These are phyloP conservation scores for Thunnus thynnus DNA, from an alignment of 2,113 vertebrate genomes.

Conservation along the genomic window DNA sequence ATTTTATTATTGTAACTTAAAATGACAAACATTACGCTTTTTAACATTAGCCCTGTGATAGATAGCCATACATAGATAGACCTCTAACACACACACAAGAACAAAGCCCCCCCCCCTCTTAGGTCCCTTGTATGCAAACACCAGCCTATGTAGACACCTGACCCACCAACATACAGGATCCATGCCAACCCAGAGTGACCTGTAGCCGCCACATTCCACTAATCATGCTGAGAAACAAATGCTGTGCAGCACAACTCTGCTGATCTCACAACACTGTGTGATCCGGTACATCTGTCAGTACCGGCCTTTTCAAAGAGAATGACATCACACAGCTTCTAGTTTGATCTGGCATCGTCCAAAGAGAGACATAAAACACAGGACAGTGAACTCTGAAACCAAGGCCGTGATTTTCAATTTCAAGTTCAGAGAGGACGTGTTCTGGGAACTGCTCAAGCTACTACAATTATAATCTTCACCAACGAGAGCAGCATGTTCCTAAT, in stretches of 20 bases:
- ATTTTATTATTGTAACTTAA: background rate
- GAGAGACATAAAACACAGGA: no score
- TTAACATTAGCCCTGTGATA: background rate
- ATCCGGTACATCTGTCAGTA: background rate
- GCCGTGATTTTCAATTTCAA: background rate
- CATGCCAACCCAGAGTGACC: background rate
- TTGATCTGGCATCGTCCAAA: background rate
- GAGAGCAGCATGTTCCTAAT: constrained; percentile 9
- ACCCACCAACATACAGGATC: no score
- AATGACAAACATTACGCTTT: background rate
- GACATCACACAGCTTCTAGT: background rate
- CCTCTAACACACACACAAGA: no score
- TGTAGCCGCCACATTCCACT: background rate
- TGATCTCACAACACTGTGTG: constrained; percentile 17
- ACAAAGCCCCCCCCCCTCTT: no score
- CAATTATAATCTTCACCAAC: background rate
- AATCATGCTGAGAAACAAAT: constrained; percentile 15
- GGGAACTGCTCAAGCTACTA: background rate
- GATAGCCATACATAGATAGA: no score
- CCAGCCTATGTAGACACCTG: no score
- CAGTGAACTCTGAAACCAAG: background rate
- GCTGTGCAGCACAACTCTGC: background rate
- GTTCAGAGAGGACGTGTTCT: background rate
- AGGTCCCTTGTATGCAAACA: no score
- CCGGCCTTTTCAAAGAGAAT: background rate